Percentiles rank a stretch among this genome's conserved stretches.
phyloP scores from a whole-genome alignment of 2,888 invertebrate species.

The Marronus borbonicus region DNA sequence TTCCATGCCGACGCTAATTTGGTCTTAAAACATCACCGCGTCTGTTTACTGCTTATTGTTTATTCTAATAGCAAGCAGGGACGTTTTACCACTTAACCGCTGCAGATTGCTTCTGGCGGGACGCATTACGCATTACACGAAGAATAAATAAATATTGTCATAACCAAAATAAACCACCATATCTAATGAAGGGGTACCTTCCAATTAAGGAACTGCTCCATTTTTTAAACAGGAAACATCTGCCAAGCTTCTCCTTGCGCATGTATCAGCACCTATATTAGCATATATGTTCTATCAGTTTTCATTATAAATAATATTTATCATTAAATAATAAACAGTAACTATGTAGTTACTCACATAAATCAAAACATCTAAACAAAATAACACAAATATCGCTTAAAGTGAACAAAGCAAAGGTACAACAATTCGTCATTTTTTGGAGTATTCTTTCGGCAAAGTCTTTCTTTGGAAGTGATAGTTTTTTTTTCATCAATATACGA shows the following conservation, averaged over 20 bases:
- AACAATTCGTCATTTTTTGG: too few relatives aligned
- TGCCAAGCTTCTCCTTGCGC: constrained; percentile 29
- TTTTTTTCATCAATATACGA: too few relatives aligned
- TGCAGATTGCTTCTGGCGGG: constrained; percentile 5
- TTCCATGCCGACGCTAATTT: constrained; percentile 3
- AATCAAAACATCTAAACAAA: too few relatives aligned
- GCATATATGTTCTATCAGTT: not conserved
- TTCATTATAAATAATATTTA: not conserved
- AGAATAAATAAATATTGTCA: constrained; percentile 45
- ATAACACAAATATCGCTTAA: too few relatives aligned
- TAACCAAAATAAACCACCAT: constrained; percentile 39
- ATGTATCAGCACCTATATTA: not conserved
- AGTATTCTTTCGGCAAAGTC: too few relatives aligned
- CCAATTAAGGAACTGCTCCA: constrained; percentile 40
- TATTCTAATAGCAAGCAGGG: not conserved
- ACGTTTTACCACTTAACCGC: constrained; percentile 35
- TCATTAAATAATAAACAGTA: constrained; percentile 13
- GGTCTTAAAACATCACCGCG: not conserved
- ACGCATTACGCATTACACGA: constrained; percentile 30
- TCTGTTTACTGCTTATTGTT: constrained; percentile 3
- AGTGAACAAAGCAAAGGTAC: too few relatives aligned
- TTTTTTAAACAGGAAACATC: constrained; percentile 50
- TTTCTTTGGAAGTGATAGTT: too few relatives aligned
- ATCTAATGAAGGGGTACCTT: constrained; percentile 43
- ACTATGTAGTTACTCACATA: not conserved